These are phyloP conservation scores for Gadopsis bispinosus DNA, from an alignment of 2,797 vertebrate species.

Conservation along the genomic window DNA sequence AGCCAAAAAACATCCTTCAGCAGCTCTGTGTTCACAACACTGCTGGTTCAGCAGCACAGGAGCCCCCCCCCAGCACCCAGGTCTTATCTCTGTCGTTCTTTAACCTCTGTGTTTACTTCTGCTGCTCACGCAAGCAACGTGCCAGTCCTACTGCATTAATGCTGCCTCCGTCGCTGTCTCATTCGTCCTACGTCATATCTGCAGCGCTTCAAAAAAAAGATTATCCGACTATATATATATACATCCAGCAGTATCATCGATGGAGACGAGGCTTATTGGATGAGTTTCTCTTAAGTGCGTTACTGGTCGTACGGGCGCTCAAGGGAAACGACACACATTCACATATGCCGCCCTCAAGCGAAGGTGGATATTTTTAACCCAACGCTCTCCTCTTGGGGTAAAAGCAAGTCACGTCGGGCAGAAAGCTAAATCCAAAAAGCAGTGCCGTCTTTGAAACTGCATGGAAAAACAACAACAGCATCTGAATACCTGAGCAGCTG, in stretches of 20 bases:
- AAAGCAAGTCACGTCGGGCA: slow-evolving; percentile 56
- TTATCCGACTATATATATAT: slow-evolving; percentile 82
- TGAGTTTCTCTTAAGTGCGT: slow-evolving; percentile 56
- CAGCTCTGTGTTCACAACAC: slow-evolving; percentile 35
- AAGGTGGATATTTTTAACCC: slow-evolving; percentile 70
- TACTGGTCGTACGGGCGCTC: slow-evolving; percentile 22
- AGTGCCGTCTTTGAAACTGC: slow-evolving; percentile 9
- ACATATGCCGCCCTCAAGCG: slow-evolving; percentile 39
- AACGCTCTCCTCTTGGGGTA: slow-evolving; percentile 24
- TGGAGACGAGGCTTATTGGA: slow-evolving; percentile 77
- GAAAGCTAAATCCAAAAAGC: slow-evolving; percentile 61
- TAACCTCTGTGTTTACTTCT: slow-evolving; percentile 44
- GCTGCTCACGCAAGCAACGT: slow-evolving; percentile 12
- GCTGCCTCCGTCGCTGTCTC: slow-evolving; percentile 40
- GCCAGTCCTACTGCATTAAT: slow-evolving; percentile 32
- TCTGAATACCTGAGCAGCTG: slow-evolving; percentile 7
- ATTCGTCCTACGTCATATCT: slow-evolving; percentile 71
- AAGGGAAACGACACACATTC: slow-evolving; percentile 12
- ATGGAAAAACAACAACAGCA: slow-evolving; percentile 13
- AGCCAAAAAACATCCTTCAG: slow-evolving; percentile 71
- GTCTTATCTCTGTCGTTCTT: slow-evolving; percentile 36
- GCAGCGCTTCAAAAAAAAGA: slow-evolving; percentile 76
- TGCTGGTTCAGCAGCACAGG: slow-evolving; percentile 61
- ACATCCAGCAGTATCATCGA: slow-evolving; percentile 77
- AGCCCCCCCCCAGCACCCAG: slow-evolving; percentile 4